These are phyloP conservation scores for Tiaroga cobitis DNA, from an alignment of 2,797 vertebrate species.

Conservation along the genomic window DNA sequence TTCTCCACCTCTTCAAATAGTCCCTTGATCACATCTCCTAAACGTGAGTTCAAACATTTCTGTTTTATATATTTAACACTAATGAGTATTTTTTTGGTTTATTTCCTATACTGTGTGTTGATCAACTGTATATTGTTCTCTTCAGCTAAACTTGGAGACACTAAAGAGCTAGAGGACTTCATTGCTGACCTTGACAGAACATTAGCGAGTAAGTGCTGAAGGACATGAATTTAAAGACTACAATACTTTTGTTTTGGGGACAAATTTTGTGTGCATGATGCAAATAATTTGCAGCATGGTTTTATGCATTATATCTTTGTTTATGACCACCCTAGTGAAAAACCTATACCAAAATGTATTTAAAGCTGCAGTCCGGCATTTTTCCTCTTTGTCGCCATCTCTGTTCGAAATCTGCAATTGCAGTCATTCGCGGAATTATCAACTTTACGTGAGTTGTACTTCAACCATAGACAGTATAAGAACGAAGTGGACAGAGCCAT, in stretches of 20 bases:
- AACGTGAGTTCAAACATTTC: slow-evolving; percentile 76
- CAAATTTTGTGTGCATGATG: too few species aligned
- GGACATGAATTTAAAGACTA: background rate
- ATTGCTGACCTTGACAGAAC: slow-evolving; percentile 96
- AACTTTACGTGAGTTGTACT: too few species aligned
- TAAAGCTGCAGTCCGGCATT: too few species aligned
- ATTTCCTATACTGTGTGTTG: background rate
- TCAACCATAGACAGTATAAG: too few species aligned
- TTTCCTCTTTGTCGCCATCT: too few species aligned
- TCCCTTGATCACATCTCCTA: slow-evolving; percentile 80
- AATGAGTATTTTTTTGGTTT: background rate
- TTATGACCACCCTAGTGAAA: too few species aligned
- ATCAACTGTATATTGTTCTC: background rate
- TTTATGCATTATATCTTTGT: background rate
- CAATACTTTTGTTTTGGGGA: background rate
- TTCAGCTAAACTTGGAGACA: slow-evolving; percentile 96
- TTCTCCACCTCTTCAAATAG: slow-evolving; percentile 77
- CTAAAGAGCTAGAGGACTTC: slow-evolving; percentile 97
- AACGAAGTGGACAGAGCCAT: too few species aligned
- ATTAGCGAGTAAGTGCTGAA: slow-evolving; percentile 88
- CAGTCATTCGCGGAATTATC: too few species aligned
- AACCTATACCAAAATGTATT: too few species aligned
- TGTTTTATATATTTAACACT: background rate
- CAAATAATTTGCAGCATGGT: background rate
- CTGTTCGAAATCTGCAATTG: too few species aligned